A percentile compares a stretch with the other conserved stretches of the same genome.
phyloP scores from a whole-genome alignment of 2,888 invertebrate species.

The Gisinianus flammeolus region DNA sequence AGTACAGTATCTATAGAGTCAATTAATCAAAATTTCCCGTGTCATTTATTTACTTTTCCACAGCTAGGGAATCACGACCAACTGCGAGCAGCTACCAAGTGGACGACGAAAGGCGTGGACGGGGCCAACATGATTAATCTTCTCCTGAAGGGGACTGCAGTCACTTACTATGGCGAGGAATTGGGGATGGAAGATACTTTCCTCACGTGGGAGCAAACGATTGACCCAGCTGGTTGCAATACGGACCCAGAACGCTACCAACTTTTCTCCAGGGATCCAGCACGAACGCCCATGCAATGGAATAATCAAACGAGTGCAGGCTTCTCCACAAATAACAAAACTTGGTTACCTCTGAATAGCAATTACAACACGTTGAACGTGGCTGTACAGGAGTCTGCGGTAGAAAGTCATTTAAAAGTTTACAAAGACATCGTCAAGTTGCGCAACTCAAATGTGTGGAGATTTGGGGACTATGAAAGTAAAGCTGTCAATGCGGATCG shows the following conservation, averaged over 20 bases:
- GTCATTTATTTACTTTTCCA: too few relatives aligned
- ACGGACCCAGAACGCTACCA: conserved; percentile 69
- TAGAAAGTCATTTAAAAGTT: conserved; percentile 58
- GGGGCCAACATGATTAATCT: conserved; percentile 82
- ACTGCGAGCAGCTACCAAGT: conserved; percentile 72
- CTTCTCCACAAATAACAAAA: conserved; percentile 51
- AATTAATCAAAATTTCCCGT: too few relatives aligned
- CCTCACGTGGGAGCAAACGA: conserved; percentile 40
- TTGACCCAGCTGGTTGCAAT: conserved; percentile 71
- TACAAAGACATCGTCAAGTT: conserved; percentile 55
- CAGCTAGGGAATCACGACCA: too few relatives aligned
- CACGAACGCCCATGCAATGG: conserved; percentile 84
- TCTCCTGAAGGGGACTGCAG: conserved; percentile 68
- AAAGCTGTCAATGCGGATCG: conserved; percentile 61
- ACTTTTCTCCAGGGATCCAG: conserved; percentile 71
- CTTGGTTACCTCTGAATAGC: conserved; percentile 29
- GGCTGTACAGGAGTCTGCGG: conserved; percentile 51
- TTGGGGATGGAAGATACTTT: conserved; percentile 50
- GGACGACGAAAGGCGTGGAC: conserved; percentile 67
- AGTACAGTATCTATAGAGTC: too few relatives aligned
- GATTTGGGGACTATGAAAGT: conserved; percentile 67
- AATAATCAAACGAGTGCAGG: conserved; percentile 69
- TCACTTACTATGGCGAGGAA: conserved; percentile 54
- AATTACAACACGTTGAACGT: conserved; percentile 60
- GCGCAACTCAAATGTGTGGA: conserved; percentile 51